phyloP scores from a whole-genome alignment of 2,113 vertebrate species.

The Marmota flaviventris region DNA sequence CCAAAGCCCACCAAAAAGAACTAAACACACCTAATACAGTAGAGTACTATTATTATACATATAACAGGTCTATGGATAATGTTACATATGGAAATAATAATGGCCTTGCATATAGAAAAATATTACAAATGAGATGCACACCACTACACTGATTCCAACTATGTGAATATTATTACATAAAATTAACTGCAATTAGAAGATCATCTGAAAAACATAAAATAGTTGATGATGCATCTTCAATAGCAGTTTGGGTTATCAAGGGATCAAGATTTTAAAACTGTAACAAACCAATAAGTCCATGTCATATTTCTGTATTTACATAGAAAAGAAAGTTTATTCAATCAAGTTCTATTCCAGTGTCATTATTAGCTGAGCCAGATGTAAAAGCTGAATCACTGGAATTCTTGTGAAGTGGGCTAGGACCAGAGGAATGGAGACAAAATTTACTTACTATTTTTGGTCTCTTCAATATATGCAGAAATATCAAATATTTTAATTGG shows the following conservation, averaged over 20 bases:
- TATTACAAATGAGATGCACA: neutral
- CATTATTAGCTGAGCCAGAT: conserved; percentile 16
- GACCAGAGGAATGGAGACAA: neutral
- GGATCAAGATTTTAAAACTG: neutral
- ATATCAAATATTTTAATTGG: conserved; percentile 34
- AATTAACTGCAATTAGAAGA: neutral
- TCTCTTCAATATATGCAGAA: neutral
- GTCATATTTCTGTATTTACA: neutral
- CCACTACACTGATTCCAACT: neutral
- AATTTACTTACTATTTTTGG: neutral
- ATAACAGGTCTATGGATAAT: neutral
- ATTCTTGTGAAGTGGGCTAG: neutral
- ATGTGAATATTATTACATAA: neutral
- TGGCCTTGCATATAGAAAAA: neutral
- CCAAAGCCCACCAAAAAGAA: neutral
- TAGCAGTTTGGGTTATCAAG: neutral
- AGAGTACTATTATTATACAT: neutral
- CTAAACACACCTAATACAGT: neutral
- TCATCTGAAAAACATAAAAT: neutral
- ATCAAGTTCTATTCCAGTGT: neutral
- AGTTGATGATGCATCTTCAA: neutral
- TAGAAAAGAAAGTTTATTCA: neutral
- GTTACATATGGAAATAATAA: neutral
- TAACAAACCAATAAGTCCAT: neutral
- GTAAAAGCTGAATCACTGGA: neutral